Evolutionary conservation across 2,888 invertebrate genomes (phyloP), one percentile per base, ranked within the genome.

Genomic region (Spialia ferax): DNA sequence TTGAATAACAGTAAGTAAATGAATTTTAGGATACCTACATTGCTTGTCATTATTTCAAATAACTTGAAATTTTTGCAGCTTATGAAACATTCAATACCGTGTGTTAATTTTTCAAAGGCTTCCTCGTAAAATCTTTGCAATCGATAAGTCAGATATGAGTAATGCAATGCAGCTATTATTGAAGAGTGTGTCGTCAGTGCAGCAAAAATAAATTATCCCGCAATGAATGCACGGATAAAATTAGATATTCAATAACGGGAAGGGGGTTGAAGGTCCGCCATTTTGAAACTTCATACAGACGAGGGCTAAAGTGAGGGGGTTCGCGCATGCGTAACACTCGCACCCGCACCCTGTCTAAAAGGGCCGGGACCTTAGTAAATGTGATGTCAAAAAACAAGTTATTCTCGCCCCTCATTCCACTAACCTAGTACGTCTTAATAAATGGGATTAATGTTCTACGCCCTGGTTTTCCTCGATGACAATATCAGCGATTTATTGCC

Each of bases 341-440:
- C 80, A 81, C 90, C 91, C 91, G 91, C 92, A 89, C 93, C 93
- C 91, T 85, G 81, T 75, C 77, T 77, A 80, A 82, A 67, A 83
- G 87, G 87, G 89, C 88, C 85, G 88, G 88, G 90, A 88, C 85
- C 85, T 89, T 85, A 81, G 82, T 81, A 77, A 89, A 84, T 86
- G 84, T 85, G 84, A 91, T 92, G 92, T 92, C 91, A 92, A 92
- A 93, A 91, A 91, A 93, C 91, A 91, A 89, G 89, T 91, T 92
- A 92, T 91, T 91, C 87, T 86, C 81, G 89, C 89, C 91, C 89
- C 85, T 88, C 84, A 91, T 86, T 85, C 89, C 88, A 92, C 87
- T 91, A 90, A 91, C 91, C 90, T 85, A 90, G 86, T 90, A 89
- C 88, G 89, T 87, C 84, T 87, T 84, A 85, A 86, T 89, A 84